phyloP scores from a whole-genome alignment of 2,888 invertebrate species.

The Pammene fasciana region DNA sequence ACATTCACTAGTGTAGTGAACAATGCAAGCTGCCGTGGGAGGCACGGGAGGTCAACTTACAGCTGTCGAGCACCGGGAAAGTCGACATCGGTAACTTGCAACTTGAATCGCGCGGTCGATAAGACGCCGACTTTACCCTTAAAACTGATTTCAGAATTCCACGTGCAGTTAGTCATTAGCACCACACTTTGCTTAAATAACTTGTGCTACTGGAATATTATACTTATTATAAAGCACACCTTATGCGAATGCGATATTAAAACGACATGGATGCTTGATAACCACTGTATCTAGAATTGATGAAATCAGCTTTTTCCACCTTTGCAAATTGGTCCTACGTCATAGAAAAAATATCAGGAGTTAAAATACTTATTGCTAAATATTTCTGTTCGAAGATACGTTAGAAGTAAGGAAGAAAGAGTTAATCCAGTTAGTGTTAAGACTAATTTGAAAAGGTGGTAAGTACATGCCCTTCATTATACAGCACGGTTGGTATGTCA shows the following conservation, averaged over 20 bases:
- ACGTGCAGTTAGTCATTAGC: not conserved
- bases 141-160: conserved; percentile 34
- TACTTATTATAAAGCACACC: not conserved
- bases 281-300: conserved; percentile 12
- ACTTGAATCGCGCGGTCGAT: conserved; percentile 1
- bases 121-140: conserved; percentile 33
- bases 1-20: conserved; percentile 36
- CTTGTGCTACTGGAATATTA: not conserved
- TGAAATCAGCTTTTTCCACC: conserved; percentile 18
- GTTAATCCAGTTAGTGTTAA: not conserved
- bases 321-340: conserved; percentile 20
- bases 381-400: no score
- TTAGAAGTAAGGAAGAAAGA: not conserved
- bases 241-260: conserved; percentile 6
- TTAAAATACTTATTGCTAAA: not conserved
- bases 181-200: conserved; percentile 5
- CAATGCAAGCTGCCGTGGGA: conserved; percentile 35
- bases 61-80: conserved; percentile 19
- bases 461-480: conserved; percentile 27
- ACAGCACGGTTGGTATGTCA: conserved; percentile 17
- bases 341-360: not conserved
- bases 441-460: conserved; percentile 25
- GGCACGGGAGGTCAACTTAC: conserved; percentile 35
- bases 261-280: conserved; percentile 9
- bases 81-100: not conserved